Conservation (phyloP, 2,113 vertebrate species). For the Lathamus discolor region DNA sequence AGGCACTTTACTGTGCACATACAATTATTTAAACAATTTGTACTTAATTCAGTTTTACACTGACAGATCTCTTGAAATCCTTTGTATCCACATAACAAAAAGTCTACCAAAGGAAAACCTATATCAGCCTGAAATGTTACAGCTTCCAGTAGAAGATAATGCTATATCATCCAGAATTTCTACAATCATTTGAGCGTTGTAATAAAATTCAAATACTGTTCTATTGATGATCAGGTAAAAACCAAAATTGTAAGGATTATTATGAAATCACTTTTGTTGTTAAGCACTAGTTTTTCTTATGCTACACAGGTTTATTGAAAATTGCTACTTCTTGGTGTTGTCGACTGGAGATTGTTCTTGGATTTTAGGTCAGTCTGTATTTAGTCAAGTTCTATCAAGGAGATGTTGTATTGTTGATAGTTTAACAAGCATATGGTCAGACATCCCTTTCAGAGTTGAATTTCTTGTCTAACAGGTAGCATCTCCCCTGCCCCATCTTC, state of each 20-base stretch:
- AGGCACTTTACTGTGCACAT: not conserved
- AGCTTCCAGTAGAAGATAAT: not conserved
- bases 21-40: conserved; percentile 18
- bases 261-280: not conserved
- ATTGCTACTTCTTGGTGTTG: not conserved
- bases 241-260: fast-evolving
- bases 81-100: not conserved
- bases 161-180: not conserved
- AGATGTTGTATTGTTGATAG: not conserved
- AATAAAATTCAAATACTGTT: not conserved
- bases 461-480: not conserved
- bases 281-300: not conserved
- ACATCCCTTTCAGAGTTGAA: not conserved
- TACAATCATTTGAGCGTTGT: not conserved
- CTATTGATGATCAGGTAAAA: not conserved
- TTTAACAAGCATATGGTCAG: not conserved
- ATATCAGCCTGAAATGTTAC: not conserved
- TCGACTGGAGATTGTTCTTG: not conserved
- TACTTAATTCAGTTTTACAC: not conserved
- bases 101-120: not conserved
- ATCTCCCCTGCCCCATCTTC: not conserved
- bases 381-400: not conserved
- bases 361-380: not conserved
- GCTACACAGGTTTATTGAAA: not conserved
- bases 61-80: conserved; percentile 18